Percentiles rank a stretch among this genome's conserved stretches.
Evolutionary conservation across 2,797 vertebrate genomes (phyloP).

Genomic region (Hippopotamyrus pictus): DNA sequence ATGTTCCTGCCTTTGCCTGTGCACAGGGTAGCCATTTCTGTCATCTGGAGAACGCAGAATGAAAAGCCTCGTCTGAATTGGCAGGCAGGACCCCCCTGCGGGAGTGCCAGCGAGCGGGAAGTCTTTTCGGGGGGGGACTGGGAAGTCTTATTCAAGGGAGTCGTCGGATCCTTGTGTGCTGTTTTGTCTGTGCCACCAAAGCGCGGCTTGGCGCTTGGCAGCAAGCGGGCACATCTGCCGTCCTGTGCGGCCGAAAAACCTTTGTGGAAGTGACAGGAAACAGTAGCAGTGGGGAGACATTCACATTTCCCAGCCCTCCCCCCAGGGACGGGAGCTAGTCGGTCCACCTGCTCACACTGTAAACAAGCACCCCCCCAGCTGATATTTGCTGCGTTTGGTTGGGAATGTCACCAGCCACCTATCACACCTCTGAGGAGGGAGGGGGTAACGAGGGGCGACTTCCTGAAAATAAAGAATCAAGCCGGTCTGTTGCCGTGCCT

Average conservation of each 20-base stretch:
- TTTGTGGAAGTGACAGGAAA: constrained; percentile 8
- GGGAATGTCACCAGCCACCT: not conserved
- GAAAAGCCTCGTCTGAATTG: not conserved
- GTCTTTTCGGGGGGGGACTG: not conserved
- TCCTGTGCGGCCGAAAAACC: not conserved
- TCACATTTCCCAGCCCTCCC: not conserved
- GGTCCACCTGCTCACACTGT: not conserved
- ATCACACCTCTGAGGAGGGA: not conserved
- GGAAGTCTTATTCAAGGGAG: not conserved
- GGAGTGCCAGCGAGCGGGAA: not conserved
- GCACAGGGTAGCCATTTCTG: not conserved
- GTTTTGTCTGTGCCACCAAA: not conserved
- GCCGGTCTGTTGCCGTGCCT: not conserved
- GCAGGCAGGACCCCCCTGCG: not conserved
- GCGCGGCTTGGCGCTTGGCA: constrained; percentile 2
- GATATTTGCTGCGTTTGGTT: not conserved
- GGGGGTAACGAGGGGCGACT: not conserved
- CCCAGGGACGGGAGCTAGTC: not conserved
- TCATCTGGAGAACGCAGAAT: not conserved
- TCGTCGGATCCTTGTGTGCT: not conserved
- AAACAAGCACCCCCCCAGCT: not conserved
- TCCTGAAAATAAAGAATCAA: not conserved
- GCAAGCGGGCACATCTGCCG: constrained; percentile 13
- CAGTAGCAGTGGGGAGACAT: not conserved
- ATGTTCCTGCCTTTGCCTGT: not conserved